phyloP scores from a whole-genome alignment of 2,888 invertebrate species.

The Serripes groenlandicus region DNA sequence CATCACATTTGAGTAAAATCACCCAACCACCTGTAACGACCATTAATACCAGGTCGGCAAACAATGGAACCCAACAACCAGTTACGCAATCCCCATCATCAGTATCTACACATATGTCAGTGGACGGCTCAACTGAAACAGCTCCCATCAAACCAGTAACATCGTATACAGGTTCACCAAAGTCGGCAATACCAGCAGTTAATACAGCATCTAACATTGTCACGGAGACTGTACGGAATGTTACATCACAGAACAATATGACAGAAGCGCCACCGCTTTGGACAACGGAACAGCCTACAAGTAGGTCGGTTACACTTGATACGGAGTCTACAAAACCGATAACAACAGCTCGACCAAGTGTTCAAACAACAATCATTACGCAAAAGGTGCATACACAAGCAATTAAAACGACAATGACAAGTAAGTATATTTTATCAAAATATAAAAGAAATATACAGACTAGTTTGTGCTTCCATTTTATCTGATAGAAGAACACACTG shows the following conservation, averaged over 20 bases:
- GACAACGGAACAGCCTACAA: too few relatives aligned
- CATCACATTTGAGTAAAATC: not conserved
- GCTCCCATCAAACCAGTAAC: not conserved
- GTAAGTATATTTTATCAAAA: too few relatives aligned
- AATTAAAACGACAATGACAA: too few relatives aligned
- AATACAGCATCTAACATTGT: conserved; percentile 13
- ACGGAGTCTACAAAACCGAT: conserved; percentile 23
- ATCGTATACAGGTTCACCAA: conserved; percentile 11
- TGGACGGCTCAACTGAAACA: not conserved
- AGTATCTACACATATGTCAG: not conserved
- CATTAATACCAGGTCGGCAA: not conserved
- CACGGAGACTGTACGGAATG: too few relatives aligned
- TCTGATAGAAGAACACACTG: too few relatives aligned
- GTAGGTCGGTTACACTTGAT: too few relatives aligned
- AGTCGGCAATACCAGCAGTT: not conserved
- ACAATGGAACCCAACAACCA: not conserved
- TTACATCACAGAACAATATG: too few relatives aligned
- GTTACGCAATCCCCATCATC: too few relatives aligned
- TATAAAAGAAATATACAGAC: too few relatives aligned
- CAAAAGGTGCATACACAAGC: too few relatives aligned
- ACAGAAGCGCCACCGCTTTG: too few relatives aligned
- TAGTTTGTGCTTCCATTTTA: too few relatives aligned
- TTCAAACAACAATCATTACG: conserved; percentile 8
- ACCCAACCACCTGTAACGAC: not conserved
- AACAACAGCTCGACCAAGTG: conserved; percentile 5